Evolutionary conservation across 2,888 invertebrate species (phyloP).

Genomic region (Cataglyphis livida): DNA sequence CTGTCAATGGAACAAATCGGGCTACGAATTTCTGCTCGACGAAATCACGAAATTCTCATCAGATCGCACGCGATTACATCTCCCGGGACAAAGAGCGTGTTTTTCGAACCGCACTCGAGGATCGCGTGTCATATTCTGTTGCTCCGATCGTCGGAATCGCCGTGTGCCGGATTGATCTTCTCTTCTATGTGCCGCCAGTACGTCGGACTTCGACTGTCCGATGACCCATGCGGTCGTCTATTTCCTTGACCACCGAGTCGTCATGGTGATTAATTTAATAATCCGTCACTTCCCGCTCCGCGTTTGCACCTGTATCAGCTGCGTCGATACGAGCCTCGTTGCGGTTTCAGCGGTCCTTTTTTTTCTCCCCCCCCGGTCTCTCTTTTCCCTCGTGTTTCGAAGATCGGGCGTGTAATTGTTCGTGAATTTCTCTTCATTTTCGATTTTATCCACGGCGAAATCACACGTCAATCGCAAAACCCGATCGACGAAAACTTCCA

Average conservation of each 20-base stretch:
- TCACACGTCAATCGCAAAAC: background rate
- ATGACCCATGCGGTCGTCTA: constrained; percentile 59
- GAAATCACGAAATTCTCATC: constrained; percentile 4
- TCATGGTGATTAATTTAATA: constrained; percentile 82
- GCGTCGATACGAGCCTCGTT: background rate
- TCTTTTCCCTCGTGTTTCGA: background rate
- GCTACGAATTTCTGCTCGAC: background rate
- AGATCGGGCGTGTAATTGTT: constrained; percentile 1
- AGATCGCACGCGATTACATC: constrained; percentile 6
- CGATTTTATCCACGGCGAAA: background rate
- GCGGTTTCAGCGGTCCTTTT: background rate
- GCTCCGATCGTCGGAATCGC: background rate
- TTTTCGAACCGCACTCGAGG: background rate
- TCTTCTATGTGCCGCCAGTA: constrained; percentile 48
- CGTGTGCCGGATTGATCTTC: constrained; percentile 27
- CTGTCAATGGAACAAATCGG: background rate
- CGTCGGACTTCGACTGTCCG: constrained; percentile 69
- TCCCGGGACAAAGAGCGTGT: constrained; percentile 20
- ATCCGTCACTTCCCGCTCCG: constrained; percentile 47
- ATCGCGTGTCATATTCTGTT: constrained; percentile 15
- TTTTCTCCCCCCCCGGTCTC: background rate
- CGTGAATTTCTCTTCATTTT: background rate
- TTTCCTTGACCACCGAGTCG: constrained; percentile 73
- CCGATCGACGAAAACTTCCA: background rate
- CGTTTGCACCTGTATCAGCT: background rate